Percentiles rank a stretch among this genome's conserved stretches.
Conservation (phyloP, 2,888 invertebrate species). For the Dichetophora obliterata region DNA sequence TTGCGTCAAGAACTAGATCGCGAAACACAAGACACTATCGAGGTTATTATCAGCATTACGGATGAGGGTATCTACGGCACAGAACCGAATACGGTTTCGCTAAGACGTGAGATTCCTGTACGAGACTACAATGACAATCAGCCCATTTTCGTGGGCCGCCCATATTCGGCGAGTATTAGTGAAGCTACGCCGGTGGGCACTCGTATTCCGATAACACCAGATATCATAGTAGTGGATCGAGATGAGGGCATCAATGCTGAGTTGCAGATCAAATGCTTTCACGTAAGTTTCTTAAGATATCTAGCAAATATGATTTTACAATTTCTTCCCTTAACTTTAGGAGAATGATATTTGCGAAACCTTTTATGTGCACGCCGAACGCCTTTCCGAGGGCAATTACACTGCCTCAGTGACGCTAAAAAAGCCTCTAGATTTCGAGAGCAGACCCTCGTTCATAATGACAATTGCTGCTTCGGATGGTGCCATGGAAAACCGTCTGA, state of each 20-base stretch:
- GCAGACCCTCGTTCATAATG: slow-evolving; percentile 79
- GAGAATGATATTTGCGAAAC: slow-evolving; percentile 80
- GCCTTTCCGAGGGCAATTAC: slow-evolving; percentile 78
- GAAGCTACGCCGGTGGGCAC: slow-evolving; percentile 78
- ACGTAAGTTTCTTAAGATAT: slow-evolving; percentile 62
- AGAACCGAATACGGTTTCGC: slow-evolving; percentile 84
- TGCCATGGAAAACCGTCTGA: slow-evolving; percentile 74
- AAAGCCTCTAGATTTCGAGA: slow-evolving; percentile 82
- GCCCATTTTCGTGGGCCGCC: slow-evolving; percentile 80
- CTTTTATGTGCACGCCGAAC: slow-evolving; percentile 77
- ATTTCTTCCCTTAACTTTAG: slow-evolving; percentile 33
- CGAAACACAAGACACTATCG: slow-evolving; percentile 78
- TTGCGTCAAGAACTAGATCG: slow-evolving; percentile 80
- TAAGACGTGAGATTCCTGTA: slow-evolving; percentile 82
- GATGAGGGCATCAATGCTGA: slow-evolving; percentile 83
- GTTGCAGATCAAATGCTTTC: slow-evolving; percentile 76
- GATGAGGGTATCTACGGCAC: slow-evolving; percentile 79
- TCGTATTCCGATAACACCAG: slow-evolving; percentile 73
- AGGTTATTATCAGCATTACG: slow-evolving; percentile 86
- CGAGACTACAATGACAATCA: slow-evolving; percentile 86
- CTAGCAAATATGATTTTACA: neutral
- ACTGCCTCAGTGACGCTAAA: slow-evolving; percentile 78
- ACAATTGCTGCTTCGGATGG: slow-evolving; percentile 78
- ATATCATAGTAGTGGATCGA: slow-evolving; percentile 78
- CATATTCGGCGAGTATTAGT: slow-evolving; percentile 79